Evolutionary conservation across 2,797 vertebrate genomes (phyloP).

Genomic region (Tenualosa thibaudeaui): DNA sequence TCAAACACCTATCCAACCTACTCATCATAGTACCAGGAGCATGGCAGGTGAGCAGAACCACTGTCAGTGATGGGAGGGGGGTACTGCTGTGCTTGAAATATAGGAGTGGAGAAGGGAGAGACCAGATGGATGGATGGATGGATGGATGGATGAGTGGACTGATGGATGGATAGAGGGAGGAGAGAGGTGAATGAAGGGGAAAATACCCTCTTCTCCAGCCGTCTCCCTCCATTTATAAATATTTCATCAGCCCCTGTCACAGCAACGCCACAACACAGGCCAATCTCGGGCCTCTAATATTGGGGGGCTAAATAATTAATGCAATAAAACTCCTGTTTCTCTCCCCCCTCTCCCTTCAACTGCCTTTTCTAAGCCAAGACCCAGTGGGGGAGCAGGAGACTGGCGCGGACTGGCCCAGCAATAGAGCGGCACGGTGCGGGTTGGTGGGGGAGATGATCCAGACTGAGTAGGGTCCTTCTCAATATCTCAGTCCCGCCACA

Average conservation of each 20-base stretch:
- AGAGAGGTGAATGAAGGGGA: conserved; percentile 22
- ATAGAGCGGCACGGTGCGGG: too few species aligned
- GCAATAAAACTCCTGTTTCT: conserved; percentile 43
- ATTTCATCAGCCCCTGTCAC: conserved; percentile 43
- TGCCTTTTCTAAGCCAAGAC: conserved; percentile 29
- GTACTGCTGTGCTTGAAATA: neutral
- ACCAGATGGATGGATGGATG: neutral
- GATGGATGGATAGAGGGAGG: neutral
- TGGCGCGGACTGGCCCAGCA: neutral
- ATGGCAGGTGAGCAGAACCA: neutral
- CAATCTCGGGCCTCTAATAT: conserved; percentile 45
- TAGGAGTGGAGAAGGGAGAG: neutral
- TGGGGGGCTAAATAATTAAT: conserved; percentile 52
- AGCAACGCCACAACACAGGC: conserved; percentile 35
- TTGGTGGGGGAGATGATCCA: neutral
- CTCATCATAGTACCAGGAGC: neutral
- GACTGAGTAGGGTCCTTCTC: neutral
- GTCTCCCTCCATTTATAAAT: conserved; percentile 45
- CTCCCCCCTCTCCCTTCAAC: conserved; percentile 34
- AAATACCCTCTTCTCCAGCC: conserved; percentile 31
- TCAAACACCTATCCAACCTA: neutral
- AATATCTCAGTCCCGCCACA: neutral
- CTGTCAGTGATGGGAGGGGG: neutral
- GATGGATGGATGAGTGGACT: neutral
- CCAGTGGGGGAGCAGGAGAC: neutral